Conservation (phyloP, 2,888 invertebrate species). For the Amphipoea lucens region DNA sequence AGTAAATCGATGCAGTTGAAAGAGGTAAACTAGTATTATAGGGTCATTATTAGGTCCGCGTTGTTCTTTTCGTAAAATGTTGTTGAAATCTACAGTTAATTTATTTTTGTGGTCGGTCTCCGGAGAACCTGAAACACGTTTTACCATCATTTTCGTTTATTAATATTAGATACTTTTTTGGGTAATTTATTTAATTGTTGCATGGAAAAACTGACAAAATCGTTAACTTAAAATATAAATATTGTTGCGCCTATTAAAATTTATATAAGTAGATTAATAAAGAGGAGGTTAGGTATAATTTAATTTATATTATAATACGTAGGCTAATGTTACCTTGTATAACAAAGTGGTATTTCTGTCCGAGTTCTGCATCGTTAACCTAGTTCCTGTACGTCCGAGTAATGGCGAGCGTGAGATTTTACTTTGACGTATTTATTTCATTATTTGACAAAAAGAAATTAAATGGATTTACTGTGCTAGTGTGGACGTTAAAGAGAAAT, state of each 20-base stretch:
- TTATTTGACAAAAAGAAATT: slow-evolving; percentile 57
- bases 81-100: background rate
- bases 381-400: slow-evolving; percentile 32
- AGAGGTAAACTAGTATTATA: background rate
- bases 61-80: background rate
- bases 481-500: slow-evolving; percentile 42
- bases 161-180: background rate
- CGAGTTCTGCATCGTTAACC: background rate
- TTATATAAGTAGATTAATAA: background rate
- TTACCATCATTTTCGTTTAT: background rate
- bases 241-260: background rate
- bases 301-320: background rate
- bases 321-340: background rate
- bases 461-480: slow-evolving; percentile 41
- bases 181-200: background rate
- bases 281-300: background rate
- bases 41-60: background rate
- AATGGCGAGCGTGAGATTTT: slow-evolving; percentile 34
- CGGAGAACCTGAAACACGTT: background rate
- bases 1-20: background rate
- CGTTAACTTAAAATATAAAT: background rate
- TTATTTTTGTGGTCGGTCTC: background rate
- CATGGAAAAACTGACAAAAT: background rate
- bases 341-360: slow-evolving; percentile 22
- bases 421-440: slow-evolving; percentile 57